These are phyloP conservation scores for Brotula barbata DNA, from an alignment of 2,797 vertebrate species.

Conservation along the genomic window DNA sequence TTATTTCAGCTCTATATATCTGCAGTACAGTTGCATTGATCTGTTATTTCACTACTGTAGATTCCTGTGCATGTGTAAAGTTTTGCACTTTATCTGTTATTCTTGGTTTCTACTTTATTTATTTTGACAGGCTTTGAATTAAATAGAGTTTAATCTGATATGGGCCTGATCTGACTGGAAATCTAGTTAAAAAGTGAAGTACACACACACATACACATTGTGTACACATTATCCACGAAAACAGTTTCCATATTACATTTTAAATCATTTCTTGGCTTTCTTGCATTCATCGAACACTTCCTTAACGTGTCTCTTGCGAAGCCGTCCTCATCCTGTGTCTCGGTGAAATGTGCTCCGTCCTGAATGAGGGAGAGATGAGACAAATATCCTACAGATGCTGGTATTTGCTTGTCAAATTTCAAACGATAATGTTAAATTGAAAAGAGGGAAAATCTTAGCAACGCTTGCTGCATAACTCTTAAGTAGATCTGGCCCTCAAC, in stretches of 20 bases:
- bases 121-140: background rate
- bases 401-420: constrained; percentile 73
- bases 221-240: no score
- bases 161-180: no score
- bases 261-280: no score
- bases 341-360: background rate
- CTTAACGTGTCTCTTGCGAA: no score
- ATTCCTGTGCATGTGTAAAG: background rate
- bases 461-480: constrained; percentile 14
- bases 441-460: constrained; percentile 38
- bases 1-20: no score
- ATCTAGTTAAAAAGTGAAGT: no score
- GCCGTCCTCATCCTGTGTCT: no score
- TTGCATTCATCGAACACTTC: no score
- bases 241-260: no score
- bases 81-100: background rate
- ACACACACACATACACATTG: no score
- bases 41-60: no score
- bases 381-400: constrained; percentile 46
- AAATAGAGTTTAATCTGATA: background rate
- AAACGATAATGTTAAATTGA: constrained; percentile 62
- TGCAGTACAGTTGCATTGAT: no score
- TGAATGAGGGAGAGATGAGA: constrained; percentile 25
- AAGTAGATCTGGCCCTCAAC: constrained; percentile 9
- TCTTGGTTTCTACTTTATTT: background rate